Evolutionary conservation across 2,888 invertebrate species (phyloP).

Genomic region (Plagiodera versicolora): DNA sequence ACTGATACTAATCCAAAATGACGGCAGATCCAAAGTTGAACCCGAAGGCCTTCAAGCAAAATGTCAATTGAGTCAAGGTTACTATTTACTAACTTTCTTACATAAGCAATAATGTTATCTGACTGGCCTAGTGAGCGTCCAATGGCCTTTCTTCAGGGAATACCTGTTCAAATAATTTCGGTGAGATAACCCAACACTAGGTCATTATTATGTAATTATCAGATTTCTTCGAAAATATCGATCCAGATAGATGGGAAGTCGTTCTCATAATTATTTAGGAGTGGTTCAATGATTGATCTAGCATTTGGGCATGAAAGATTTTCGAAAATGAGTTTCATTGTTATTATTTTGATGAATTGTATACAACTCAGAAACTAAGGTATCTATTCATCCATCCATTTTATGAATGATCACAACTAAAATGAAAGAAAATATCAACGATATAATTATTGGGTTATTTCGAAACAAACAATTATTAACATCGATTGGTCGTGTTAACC

Average conservation of each 20-base stretch:
- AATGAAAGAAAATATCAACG: too few relatives aligned
- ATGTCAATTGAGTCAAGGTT: conserved; percentile 41
- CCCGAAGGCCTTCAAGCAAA: conserved; percentile 26
- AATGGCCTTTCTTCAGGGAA: not conserved
- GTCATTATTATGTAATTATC: not conserved
- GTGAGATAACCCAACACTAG: not conserved
- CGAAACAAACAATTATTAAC: too few relatives aligned
- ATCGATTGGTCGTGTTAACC: too few relatives aligned
- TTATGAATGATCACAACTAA: too few relatives aligned
- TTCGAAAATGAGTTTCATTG: too few relatives aligned
- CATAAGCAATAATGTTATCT: conserved; percentile 25
- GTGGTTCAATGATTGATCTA: too few relatives aligned
- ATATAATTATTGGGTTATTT: too few relatives aligned
- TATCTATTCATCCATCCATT: too few relatives aligned
- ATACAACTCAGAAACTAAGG: too few relatives aligned
- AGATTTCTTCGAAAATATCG: not conserved
- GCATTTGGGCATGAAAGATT: too few relatives aligned
- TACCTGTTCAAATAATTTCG: not conserved
- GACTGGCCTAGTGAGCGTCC: not conserved
- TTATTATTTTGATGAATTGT: too few relatives aligned
- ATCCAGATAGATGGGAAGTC: not conserved
- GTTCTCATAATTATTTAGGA: too few relatives aligned
- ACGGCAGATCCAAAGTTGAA: conserved; percentile 19
- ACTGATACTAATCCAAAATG: conserved; percentile 11
- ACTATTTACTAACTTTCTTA: conserved; percentile 39